phyloP scores from a whole-genome alignment of 2,888 invertebrate genomes.

The Caenorhabditis auriculariae region DNA sequence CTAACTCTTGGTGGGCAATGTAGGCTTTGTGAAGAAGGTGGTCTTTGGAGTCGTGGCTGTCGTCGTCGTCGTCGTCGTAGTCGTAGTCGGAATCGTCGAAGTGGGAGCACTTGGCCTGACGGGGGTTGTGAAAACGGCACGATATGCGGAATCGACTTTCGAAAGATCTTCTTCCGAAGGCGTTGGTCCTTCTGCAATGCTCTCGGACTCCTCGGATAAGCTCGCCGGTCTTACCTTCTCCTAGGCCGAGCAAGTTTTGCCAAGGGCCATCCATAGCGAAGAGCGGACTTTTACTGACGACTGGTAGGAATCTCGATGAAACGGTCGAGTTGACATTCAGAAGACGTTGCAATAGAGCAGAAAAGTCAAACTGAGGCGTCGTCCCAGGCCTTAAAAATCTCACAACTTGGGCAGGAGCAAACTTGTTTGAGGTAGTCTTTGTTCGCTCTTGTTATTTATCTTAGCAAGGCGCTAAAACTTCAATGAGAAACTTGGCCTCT shows the following conservation, averaged over 20 bases:
- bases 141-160: constrained; percentile 22
- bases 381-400: constrained; percentile 12
- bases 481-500: too few species aligned
- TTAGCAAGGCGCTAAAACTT: too few species aligned
- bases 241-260: constrained; percentile 19
- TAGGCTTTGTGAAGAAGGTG: neutral
- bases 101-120: constrained; percentile 10
- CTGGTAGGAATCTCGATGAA: constrained; percentile 33
- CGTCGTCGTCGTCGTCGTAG: constrained; percentile 10
- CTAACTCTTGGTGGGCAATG: neutral
- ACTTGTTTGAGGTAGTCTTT: too few species aligned
- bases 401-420: too few species aligned
- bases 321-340: constrained; percentile 44
- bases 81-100: constrained; percentile 3
- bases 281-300: constrained; percentile 36
- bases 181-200: neutral
- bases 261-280: constrained; percentile 39
- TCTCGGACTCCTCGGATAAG: neutral
- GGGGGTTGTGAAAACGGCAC: constrained; percentile 19
- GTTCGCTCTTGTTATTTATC: too few species aligned
- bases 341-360: constrained; percentile 33
- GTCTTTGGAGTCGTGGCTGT: neutral
- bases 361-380: constrained; percentile 29
- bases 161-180: constrained; percentile 13
- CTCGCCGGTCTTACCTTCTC: constrained; percentile 15